Conservation (phyloP, 2,888 invertebrate genomes). For the Rhopalosiphum nymphaeae region DNA sequence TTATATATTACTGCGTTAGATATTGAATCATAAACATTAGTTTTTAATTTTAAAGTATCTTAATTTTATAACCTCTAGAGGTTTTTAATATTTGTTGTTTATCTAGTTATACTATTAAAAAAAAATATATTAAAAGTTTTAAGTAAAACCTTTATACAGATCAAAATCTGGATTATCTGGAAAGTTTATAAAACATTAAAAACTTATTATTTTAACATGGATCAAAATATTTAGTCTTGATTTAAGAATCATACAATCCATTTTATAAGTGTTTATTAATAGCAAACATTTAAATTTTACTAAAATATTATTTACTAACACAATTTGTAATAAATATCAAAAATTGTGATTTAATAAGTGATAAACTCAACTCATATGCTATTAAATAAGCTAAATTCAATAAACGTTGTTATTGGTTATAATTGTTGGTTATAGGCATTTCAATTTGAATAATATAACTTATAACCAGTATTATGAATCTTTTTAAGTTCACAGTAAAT, state of each 20-base stretch:
- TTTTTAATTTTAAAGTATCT: neutral
- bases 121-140: neutral
- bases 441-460: neutral
- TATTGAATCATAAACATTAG: neutral
- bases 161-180: neutral
- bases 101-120: neutral
- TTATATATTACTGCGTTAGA: neutral
- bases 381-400: neutral
- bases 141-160: neutral
- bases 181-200: neutral
- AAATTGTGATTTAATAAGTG: neutral
- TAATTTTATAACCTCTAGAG: neutral
- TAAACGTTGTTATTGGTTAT: neutral
- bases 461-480: neutral
- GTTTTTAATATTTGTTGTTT: neutral
- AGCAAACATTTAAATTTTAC: neutral
- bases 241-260: neutral
- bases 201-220: neutral
- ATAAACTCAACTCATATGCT: neutral
- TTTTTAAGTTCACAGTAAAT: neutral
- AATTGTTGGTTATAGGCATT: neutral
- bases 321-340: neutral
- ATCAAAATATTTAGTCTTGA: neutral
- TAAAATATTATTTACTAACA: neutral
- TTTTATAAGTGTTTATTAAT: neutral